Percentiles rank a stretch among this genome's conserved stretches.
Evolutionary conservation across 1,140 invertebrate species (phyloP).

Genomic region (Oppia nitens): DNA sequence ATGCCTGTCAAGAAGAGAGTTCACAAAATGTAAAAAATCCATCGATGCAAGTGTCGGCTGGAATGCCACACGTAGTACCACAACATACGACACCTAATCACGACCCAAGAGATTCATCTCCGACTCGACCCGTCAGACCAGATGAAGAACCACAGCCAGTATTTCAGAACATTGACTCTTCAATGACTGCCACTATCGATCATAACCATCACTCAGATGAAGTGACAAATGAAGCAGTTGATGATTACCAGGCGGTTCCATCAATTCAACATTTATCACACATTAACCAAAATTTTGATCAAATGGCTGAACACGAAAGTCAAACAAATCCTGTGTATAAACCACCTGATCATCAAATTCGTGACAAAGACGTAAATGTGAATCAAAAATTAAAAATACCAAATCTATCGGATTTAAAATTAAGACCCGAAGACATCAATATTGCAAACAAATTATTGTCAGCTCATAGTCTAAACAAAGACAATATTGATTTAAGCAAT

Average conservation of each 20-base stretch:
- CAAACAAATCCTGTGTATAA: not conserved
- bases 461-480: not conserved
- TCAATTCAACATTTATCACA: not conserved
- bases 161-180: not conserved
- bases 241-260: slow-evolving; percentile 4
- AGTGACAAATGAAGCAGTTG: not conserved
- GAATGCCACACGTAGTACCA: not conserved
- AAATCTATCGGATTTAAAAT: slow-evolving; percentile 9
- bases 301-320: slow-evolving; percentile 6
- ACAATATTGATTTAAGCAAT: not conserved
- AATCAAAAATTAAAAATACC: slow-evolving; percentile 4
- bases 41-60: not conserved
- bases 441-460: not conserved
- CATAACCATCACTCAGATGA: not conserved
- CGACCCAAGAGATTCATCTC: not conserved
- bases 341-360: not conserved
- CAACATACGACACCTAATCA: not conserved
- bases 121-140: not conserved
- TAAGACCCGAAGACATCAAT: not conserved
- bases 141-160: slow-evolving; percentile 6
- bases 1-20: slow-evolving; percentile 27
- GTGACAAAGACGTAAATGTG: not conserved
- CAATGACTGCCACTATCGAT: not conserved
- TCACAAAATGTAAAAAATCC: not conserved
- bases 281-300: not conserved